A percentile compares a stretch with the other conserved stretches of the same genome.
Conservation (phyloP, 2,113 vertebrate genomes). For the Arizona elegans region DNA sequence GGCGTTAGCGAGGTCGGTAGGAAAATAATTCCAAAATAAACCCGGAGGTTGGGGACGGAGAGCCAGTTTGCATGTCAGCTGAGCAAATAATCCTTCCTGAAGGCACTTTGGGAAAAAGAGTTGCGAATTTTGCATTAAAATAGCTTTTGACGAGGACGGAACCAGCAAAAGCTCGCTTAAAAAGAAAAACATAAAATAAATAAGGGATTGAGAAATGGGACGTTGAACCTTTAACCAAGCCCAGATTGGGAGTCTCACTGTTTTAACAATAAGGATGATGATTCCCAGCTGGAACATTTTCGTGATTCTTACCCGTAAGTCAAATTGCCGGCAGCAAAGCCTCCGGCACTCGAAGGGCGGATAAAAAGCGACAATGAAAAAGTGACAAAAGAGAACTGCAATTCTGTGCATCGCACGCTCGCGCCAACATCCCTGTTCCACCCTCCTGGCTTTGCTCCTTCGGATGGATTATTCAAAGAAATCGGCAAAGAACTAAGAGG, state of each 20-base stretch:
- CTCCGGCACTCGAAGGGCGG: rapidly evolving
- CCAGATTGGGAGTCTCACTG: not conserved
- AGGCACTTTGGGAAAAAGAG: not conserved
- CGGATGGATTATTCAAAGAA: not conserved
- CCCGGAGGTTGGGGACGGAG: not conserved
- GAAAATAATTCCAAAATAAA: not conserved
- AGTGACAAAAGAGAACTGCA: too few species aligned
- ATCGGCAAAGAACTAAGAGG: not conserved
- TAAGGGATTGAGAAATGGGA: not conserved
- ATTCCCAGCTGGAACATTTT: not conserved
- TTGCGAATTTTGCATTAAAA: not conserved
- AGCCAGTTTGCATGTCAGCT: not conserved
- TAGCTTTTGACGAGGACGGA: not conserved
- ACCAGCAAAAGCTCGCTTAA: not conserved
- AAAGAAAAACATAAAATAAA: not conserved
- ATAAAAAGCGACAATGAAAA: not conserved
- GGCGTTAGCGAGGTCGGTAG: not conserved
- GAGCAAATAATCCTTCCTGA: not conserved
- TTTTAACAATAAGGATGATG: not conserved
- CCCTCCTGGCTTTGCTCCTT: not conserved
- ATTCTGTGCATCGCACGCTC: not conserved
- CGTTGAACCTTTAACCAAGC: not conserved
- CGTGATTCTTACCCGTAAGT: not conserved
- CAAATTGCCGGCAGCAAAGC: not conserved
- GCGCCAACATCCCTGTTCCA: not conserved